A percentile compares a stretch with the other conserved stretches of the same genome.
phyloP scores from a whole-genome alignment of 2,888 invertebrate genomes.

The Erebia palarica region DNA sequence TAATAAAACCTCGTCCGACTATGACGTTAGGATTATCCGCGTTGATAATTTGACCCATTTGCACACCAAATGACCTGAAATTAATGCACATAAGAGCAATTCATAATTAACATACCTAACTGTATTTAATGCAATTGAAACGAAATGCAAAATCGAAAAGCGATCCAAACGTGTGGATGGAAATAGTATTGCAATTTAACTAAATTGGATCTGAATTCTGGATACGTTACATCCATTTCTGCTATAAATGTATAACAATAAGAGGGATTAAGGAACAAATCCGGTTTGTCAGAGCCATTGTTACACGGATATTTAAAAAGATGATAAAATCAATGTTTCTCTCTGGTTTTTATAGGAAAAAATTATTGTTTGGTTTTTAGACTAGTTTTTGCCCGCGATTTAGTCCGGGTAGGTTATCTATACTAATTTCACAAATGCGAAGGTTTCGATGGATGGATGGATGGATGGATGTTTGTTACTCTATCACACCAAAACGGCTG shows the following conservation, averaged over 20 bases:
- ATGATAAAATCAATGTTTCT: not conserved
- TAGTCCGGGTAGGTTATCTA: not conserved
- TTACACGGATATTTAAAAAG: not conserved
- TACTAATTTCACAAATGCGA: too few relatives aligned
- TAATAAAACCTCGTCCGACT: too few relatives aligned
- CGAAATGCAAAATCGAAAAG: slow-evolving; percentile 33
- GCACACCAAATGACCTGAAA: slow-evolving; percentile 14
- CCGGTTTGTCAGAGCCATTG: not conserved
- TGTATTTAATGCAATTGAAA: slow-evolving; percentile 16
- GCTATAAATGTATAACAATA: slow-evolving; percentile 29
- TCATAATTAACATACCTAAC: slow-evolving; percentile 7
- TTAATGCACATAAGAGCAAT: slow-evolving; percentile 1
- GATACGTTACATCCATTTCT: slow-evolving; percentile 23
- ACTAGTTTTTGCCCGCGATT: not conserved
- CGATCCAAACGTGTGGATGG: slow-evolving; percentile 22
- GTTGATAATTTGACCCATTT: not conserved
- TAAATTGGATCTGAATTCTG: slow-evolving; percentile 28
- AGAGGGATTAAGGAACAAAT: slow-evolving; percentile 12
- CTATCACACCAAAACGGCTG: too few relatives aligned
- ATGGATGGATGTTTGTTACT: too few relatives aligned
- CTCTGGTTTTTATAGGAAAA: not conserved
- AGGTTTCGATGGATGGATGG: too few relatives aligned
- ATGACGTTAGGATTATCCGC: not conserved
- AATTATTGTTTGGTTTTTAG: not conserved
- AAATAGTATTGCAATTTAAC: slow-evolving; percentile 16